A percentile compares a stretch with the other conserved stretches of the same genome.
Conservation (phyloP, 2,888 invertebrate species). For the Plagodis dolabraria region DNA sequence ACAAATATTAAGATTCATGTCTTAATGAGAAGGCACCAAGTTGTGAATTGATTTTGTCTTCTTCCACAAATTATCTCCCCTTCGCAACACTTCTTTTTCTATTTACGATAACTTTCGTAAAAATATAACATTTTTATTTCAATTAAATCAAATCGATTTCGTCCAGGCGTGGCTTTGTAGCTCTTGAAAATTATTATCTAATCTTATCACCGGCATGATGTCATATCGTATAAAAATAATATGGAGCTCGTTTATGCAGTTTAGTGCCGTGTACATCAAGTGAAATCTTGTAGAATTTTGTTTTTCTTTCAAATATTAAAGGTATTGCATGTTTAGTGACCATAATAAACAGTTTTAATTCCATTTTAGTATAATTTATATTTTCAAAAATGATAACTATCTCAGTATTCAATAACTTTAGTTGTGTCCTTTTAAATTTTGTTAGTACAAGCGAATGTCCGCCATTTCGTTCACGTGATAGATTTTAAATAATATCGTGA, state of each 20-base stretch:
- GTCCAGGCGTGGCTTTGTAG: constrained; percentile 57
- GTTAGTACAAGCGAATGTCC: too few relatives aligned
- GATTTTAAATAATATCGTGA: too few relatives aligned
- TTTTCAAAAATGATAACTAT: too few relatives aligned
- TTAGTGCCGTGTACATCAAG: constrained; percentile 36
- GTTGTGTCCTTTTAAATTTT: too few relatives aligned
- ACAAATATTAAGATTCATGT: constrained; percentile 14
- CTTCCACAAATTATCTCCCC: neutral
- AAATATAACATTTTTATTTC: constrained; percentile 16
- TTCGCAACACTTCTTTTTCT: neutral
- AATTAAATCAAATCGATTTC: constrained; percentile 39
- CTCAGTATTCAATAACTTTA: too few relatives aligned
- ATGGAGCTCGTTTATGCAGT: constrained; percentile 44
- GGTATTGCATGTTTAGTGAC: neutral
- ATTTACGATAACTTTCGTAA: neutral
- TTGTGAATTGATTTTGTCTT: constrained; percentile 1
- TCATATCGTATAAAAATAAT: constrained; percentile 62
- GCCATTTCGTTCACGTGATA: too few relatives aligned
- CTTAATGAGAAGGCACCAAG: constrained; percentile 8
- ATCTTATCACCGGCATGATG: constrained; percentile 72
- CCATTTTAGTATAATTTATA: too few relatives aligned
- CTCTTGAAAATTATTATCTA: constrained; percentile 61
- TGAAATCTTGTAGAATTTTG: constrained; percentile 32
- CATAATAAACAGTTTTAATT: too few relatives aligned
- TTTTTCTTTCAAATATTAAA: constrained; percentile 29